A percentile compares a stretch with the other conserved stretches of the same genome.
Evolutionary conservation across 2,113 vertebrate species (phyloP).

Genomic region (Elachura formosa): DNA sequence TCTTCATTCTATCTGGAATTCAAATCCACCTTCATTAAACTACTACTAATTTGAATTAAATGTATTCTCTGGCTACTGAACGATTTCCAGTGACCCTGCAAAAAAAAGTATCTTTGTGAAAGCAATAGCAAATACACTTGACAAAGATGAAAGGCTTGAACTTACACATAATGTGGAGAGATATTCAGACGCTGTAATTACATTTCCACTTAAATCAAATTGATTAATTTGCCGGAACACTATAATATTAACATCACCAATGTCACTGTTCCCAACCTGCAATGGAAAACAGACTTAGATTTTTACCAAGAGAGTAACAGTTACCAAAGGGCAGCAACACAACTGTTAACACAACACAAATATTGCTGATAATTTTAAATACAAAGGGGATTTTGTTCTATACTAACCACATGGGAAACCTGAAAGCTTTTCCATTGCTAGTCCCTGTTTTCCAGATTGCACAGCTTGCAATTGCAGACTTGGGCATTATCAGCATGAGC

Average conservation of each 20-base stretch:
- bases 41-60: neutral
- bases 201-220: slow-evolving; percentile 95
- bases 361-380: neutral
- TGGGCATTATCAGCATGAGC: neutral
- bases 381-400: neutral
- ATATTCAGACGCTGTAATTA: slow-evolving; percentile 88
- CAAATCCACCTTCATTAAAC: neutral
- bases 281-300: neutral
- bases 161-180: slow-evolving; percentile 90
- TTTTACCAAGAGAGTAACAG: neutral
- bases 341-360: neutral
- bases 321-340: neutral
- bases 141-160: neutral
- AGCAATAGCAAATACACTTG: neutral
- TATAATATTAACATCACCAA: slow-evolving; percentile 92
- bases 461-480: neutral
- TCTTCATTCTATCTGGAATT: neutral
- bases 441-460: neutral
- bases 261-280: slow-evolving; percentile 89
- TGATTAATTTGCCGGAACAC: slow-evolving; percentile 96
- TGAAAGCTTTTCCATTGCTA: neutral
- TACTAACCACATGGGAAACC: neutral
- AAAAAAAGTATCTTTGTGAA: neutral
- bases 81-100: neutral
- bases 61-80: neutral